Base-by-base conservation (phyloP, 2,113 vertebrate species). In the Percopsis transmontana region DNA sequence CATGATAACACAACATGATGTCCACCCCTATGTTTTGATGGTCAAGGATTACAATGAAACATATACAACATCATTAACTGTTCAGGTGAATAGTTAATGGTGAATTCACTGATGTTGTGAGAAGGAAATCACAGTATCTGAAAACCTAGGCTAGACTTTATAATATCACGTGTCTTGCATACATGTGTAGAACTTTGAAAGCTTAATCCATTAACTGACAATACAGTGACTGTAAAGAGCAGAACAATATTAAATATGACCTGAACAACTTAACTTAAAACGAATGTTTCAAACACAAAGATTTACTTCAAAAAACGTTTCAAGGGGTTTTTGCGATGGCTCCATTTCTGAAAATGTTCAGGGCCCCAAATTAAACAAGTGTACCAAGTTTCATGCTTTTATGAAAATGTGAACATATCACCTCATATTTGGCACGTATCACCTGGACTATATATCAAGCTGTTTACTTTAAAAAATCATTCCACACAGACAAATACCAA, bases 11-110 rank as follows among this genome's bases (percentile, higher is more conserved):
- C 27, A 33, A 7, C 7, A 2, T 33, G 27, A 33, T 3, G 27
- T 33, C 27, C 7, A 33, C 27, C 7, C 27, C 27, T 33, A 33
- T 54, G 52, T 54, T 23, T 54, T 54, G 11, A 23, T 8, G 52
- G 23, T 23, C 52, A 54, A 54, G 20, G 52, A 23, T 54, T 23
- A 54, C 52, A 24, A 24, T 13, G 52, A 21, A 12, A 54, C 52
- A 54, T 54, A 24, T 24, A 54, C 52, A 23, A 24, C 21, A 54
- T 54, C 52, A 54, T 54, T 14, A 54, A 54, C 52, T 54, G 52
- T 50, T 18, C 47, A 50, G 47, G 47, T 18, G 2, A 24, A 11
- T 13, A 54, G 10, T 54, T 54, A 27, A 54, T 54, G 20, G 52
- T 54, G 20, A 54, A 54, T 24, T 54, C 52, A 54, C 2, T 54